Conservation (phyloP, 37 sponge, comb jelly and placozoan species). For the Geodia barretti region DNA sequence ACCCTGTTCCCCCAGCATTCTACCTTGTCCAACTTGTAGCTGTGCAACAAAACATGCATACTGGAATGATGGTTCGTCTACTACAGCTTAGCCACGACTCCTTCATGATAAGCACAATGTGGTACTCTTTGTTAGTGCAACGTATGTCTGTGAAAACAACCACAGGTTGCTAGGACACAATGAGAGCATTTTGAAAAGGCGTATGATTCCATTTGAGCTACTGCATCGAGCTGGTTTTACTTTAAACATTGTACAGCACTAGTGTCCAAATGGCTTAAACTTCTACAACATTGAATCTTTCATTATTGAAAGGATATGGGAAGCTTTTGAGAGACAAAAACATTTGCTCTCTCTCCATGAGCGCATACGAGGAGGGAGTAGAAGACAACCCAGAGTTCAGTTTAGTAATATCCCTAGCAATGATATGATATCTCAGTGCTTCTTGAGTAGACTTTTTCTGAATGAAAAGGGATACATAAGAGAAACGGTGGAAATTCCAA, state of each 20-base stretch:
- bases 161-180: slow-evolving; percentile 34
- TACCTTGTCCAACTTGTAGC: slow-evolving; percentile 20
- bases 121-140: slow-evolving; percentile 21
- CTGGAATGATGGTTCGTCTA: slow-evolving; percentile 34
- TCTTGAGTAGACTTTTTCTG: slow-evolving; percentile 1
- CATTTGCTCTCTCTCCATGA: slow-evolving; percentile 2
- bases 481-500: slow-evolving; percentile 1
- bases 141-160: slow-evolving; percentile 13
- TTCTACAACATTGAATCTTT: slow-evolving; percentile 32
- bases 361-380: background rate
- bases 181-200: background rate
- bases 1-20: background rate
- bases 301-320: slow-evolving; percentile 3
- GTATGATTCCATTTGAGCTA: slow-evolving; percentile 2
- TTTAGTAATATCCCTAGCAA: slow-evolving; percentile 7
- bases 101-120: slow-evolving; percentile 26
- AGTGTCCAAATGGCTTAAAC: slow-evolving; percentile 8
- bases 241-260: too few species aligned
- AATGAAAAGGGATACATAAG: slow-evolving; percentile 12
- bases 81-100: slow-evolving; percentile 10
- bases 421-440: slow-evolving; percentile 3
- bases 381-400: background rate
- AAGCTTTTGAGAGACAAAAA: slow-evolving; percentile 3
- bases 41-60: background rate
- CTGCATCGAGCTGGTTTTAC: slow-evolving; percentile 26